phyloP scores from a whole-genome alignment of 2,113 vertebrate species.

The Saiga tatarica region DNA sequence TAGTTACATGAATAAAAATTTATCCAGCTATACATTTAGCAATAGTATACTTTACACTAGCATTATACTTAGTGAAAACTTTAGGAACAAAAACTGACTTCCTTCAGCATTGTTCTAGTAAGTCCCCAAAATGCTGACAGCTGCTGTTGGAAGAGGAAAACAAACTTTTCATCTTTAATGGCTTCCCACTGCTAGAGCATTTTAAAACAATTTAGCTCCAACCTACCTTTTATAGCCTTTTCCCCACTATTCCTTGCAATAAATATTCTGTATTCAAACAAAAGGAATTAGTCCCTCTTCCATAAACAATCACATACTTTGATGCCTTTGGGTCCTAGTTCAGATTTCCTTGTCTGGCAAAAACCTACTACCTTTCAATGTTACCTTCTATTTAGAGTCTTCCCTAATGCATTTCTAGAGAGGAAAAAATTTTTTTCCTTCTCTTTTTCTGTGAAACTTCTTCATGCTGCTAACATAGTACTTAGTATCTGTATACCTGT shows the following conservation, averaged over 20 bases:
- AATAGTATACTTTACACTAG: neutral
- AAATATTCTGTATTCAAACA: neutral
- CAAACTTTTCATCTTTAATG: neutral
- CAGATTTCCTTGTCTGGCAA: neutral
- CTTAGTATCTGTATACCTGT: neutral
- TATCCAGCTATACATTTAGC: neutral
- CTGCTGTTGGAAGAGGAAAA: neutral
- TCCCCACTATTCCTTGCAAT: neutral
- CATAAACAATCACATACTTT: neutral
- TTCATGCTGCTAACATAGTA: neutral
- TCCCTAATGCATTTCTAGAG: neutral
- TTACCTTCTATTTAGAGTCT: neutral
- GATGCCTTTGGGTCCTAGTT: neutral
- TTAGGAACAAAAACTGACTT: slow-evolving; percentile 26
- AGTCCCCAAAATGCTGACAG: neutral
- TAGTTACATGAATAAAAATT: neutral
- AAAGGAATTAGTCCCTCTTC: neutral
- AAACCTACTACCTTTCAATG: slow-evolving; percentile 5
- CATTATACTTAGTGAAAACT: slow-evolving; percentile 4
- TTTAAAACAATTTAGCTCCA: neutral
- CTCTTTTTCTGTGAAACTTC: neutral
- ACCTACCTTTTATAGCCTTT: neutral
- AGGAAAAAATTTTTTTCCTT: neutral
- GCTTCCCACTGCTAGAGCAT: neutral
- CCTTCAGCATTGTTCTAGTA: neutral